Base-by-base conservation (phyloP, 1,140 invertebrate species). In the Ooceraea biroi region DNA sequence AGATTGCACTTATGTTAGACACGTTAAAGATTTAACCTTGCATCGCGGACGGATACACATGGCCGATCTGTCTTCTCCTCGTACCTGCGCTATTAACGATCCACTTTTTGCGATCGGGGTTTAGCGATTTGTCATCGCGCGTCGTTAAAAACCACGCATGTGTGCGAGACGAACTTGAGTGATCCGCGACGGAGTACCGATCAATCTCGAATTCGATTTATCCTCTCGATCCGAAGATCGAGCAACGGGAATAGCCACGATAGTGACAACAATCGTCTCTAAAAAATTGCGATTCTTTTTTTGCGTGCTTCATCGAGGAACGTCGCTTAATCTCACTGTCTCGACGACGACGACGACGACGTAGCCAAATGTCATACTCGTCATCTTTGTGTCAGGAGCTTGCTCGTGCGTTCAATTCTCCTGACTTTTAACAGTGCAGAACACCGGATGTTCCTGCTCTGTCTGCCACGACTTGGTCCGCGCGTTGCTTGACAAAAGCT, bases 1-100 rank as follows among this genome's bases (percentile, higher is more conserved):
- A 84, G 78, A 82, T 82, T 74, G 78, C 78, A 74, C 41, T 82
- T n/a, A n/a, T n/a, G n/a, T n/a, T 61, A 52, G 74, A 74, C 78
- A 52, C 73, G 72, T 66, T 52, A 48, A 58, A 44, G 60, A 61
- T 63, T 46, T 55, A 52, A 63, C 77, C 77, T 82, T 72, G 77
- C 58, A 73, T 55, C 78, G 55, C 68, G 50, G 7, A n/a, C 46
- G 68, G 69, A 48, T 60, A 36, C 60, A 66, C 30, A 58, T 17
- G 77, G 27, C 57, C 50, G 27, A 72, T 73, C 48, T 27, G 65
- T 58, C 66, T 71, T 78, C 36, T 55, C 46, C 73, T 22, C 52
- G 10, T 73, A 50, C 14, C 46, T 19, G 36, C 27, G 36, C 44
- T 52, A 74, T 82, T 82, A 72, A 63, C 57, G 69, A 74, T 7